Conservation (phyloP, 2,113 vertebrate species). For the Coptodon bakossiorum region DNA sequence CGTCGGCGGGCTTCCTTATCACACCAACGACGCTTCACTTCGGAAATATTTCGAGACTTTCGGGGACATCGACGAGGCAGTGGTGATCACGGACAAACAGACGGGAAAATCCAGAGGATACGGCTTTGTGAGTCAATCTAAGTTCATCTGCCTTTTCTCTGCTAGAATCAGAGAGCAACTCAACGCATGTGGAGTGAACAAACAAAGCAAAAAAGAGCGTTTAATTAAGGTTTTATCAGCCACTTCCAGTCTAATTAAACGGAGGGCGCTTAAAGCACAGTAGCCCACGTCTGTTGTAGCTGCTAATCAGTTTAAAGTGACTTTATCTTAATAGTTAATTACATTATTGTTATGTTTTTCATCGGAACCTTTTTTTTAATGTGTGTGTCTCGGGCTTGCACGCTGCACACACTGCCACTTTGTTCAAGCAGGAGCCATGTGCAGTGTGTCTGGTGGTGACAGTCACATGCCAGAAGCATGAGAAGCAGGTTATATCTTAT, state of each 20-base stretch:
- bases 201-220: neutral
- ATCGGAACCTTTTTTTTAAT: neutral
- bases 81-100: conserved; percentile 94
- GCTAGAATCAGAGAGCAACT: neutral
- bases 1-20: conserved; percentile 90
- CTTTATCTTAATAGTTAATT: neutral
- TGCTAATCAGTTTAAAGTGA: neutral
- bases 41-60: conserved; percentile 92
- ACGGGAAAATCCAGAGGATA: conserved; percentile 93
- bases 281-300: neutral
- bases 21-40: conserved; percentile 89
- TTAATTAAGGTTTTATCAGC: neutral
- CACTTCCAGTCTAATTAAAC: neutral
- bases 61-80: conserved; percentile 92
- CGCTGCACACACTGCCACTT: conserved; percentile 26
- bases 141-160: neutral
- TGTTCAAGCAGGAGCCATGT: conserved; percentile 27
- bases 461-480: conserved; percentile 52
- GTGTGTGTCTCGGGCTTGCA: neutral
- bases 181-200: neutral
- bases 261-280: neutral
- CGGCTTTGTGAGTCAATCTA: conserved; percentile 84
- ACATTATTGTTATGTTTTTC: neutral
- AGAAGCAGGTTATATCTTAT: conserved; percentile 43
- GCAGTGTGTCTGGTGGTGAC: conserved; percentile 32